These are phyloP conservation scores for Holotrichia oblita DNA, from an alignment of 1,140 invertebrate genomes.

Conservation along the genomic window DNA sequence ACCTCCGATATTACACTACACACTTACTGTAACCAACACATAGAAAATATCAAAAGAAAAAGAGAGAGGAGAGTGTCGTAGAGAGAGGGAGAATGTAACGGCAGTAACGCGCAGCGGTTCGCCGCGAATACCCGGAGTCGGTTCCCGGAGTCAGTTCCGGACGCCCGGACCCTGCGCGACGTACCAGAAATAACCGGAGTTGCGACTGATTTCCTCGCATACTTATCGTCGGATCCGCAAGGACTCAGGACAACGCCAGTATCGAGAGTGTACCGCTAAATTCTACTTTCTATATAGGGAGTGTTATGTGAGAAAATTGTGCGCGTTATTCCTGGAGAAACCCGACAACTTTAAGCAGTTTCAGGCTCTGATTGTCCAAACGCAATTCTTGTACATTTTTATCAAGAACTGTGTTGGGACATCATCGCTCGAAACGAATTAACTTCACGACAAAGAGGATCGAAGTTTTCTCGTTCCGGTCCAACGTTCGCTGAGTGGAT, in stretches of 20 bases:
- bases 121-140: slow-evolving; percentile 39
- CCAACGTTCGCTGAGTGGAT: background rate
- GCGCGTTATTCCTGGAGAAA: background rate
- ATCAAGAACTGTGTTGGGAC: slow-evolving; percentile 61
- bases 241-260: background rate
- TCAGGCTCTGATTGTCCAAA: slow-evolving; percentile 62
- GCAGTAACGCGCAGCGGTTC: slow-evolving; percentile 39
- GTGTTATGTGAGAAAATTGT: background rate
- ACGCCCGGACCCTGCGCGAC: slow-evolving; percentile 38
- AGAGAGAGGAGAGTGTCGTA: slow-evolving; percentile 24
- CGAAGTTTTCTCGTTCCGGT: background rate
- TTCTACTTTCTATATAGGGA: background rate
- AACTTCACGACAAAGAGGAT: background rate
- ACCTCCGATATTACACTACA: slow-evolving; percentile 27
- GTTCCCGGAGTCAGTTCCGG: slow-evolving; percentile 34
- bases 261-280: background rate
- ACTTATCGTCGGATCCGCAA: slow-evolving; percentile 16
- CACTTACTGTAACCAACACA: slow-evolving; percentile 27
- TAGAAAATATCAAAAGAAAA: slow-evolving; percentile 19
- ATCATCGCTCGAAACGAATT: slow-evolving; percentile 59
- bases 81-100: slow-evolving; percentile 23
- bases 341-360: slow-evolving; percentile 56
- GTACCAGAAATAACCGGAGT: slow-evolving; percentile 25
- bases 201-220: slow-evolving; percentile 24
- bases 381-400: slow-evolving; percentile 61